phyloP scores from a whole-genome alignment of 2,888 invertebrate species.

The Tetheella fluctuosa region DNA sequence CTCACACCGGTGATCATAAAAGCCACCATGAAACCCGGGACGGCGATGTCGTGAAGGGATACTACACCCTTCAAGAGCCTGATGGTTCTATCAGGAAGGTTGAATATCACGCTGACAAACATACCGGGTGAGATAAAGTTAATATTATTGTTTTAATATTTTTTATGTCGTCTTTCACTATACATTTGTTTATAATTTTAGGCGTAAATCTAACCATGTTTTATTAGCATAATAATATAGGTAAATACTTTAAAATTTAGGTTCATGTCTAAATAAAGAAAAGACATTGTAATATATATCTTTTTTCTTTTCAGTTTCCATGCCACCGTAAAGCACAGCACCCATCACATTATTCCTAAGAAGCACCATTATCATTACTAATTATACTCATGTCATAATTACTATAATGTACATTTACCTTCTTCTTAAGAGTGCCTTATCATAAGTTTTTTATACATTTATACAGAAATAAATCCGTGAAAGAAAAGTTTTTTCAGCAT shows the following conservation, averaged over 20 bases:
- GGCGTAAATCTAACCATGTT: too few relatives aligned
- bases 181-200: too few relatives aligned
- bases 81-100: constrained; percentile 55
- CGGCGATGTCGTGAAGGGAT: constrained; percentile 58
- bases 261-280: background rate
- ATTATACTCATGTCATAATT: constrained; percentile 4
- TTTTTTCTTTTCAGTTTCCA: constrained; percentile 61
- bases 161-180: background rate
- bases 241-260: too few relatives aligned
- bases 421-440: constrained; percentile 2
- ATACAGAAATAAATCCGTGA: background rate
- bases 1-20: constrained; percentile 79
- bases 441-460: background rate
- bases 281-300: background rate
- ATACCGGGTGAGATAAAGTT: constrained; percentile 58
- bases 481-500: background rate
- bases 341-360: constrained; percentile 66
- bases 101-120: constrained; percentile 73
- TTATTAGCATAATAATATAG: too few relatives aligned
- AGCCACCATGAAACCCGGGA: constrained; percentile 62
- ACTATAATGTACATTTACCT: constrained; percentile 2
- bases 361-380: constrained; percentile 51
- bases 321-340: constrained; percentile 71
- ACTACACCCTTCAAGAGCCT: constrained; percentile 56
- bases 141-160: background rate